These are phyloP conservation scores for Alloplasta piceator DNA, from an alignment of 2,888 invertebrate genomes.

Conservation along the genomic window DNA sequence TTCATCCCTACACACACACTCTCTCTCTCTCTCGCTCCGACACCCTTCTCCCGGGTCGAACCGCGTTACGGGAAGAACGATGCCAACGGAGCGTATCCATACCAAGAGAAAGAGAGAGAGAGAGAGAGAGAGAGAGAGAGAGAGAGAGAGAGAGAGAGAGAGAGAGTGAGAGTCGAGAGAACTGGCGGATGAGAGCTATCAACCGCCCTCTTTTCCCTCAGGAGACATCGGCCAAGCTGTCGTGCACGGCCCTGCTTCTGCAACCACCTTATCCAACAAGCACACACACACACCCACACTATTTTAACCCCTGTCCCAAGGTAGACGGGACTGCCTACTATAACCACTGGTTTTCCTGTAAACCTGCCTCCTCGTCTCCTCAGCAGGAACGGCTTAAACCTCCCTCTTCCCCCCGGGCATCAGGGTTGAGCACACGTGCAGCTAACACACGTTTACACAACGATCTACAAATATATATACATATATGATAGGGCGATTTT, in stretches of 20 bases:
- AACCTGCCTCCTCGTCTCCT: conserved; percentile 15
- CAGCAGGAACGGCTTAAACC: conserved; percentile 30
- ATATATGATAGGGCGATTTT: too few species aligned
- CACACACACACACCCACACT: neutral
- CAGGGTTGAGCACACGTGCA: conserved; percentile 21
- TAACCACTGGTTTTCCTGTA: conserved; percentile 54
- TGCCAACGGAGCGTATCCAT: conserved; percentile 42
- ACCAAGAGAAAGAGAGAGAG: neutral
- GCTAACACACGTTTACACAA: neutral
- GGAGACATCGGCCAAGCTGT: conserved; percentile 68
- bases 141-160: neutral
- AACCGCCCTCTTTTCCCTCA: conserved; percentile 32
- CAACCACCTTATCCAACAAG: conserved; percentile 45
- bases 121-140: neutral
- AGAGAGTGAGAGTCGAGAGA: conserved; percentile 15
- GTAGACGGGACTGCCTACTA: conserved; percentile 34
- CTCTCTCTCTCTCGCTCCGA: conserved; percentile 14
- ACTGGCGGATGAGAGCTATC: conserved; percentile 46
- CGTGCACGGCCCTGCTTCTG: conserved; percentile 53
- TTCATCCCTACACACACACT: conserved; percentile 33
- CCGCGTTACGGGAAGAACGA: conserved; percentile 43
- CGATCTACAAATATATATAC: too few species aligned
- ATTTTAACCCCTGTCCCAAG: conserved; percentile 35
- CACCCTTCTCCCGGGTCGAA: conserved; percentile 32
- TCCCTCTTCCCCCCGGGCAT: neutral